Base-by-base conservation (phyloP, 1,140 invertebrate genomes). In the Tetramorium alpestre region DNA sequence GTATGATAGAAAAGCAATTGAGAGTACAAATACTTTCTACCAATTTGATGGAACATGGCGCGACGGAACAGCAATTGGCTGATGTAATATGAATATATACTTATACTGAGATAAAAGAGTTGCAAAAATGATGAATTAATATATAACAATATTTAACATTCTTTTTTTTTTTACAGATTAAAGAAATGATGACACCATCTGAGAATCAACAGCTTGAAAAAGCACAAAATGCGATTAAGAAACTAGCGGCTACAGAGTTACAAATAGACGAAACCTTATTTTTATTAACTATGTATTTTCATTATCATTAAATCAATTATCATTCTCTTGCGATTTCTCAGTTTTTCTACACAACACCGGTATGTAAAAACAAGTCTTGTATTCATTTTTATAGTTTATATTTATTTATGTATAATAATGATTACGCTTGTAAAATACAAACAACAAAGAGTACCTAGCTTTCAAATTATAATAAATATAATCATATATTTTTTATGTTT, bases 1-100 rank as follows among this genome's bases (percentile, higher is more conserved):
- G 98, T 47, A 96, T 99, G 82, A 97, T 98, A 72, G 98, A 98
- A 89, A 99, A 99, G 94, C 97, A 98, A 87, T 97, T 98, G 87
- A 96, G 98, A 89, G 96, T 99, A 78, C 97, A 98, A 90, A 97
- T 97, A 41, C 97, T 99, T 64, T 96, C 97, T 62, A 96, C 97
- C 88, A 97, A 97, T 78, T 96, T 99, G 94, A 97, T 97, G 89
- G 96, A 97, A 90, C 96, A 97, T 89, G 97, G 97, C 7, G 97
- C 97, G 86, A 96, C 97, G 0, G 96, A 97, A 87, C 96, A 97
- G 85, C 97, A 98, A 93, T 96, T 98, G 80, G 95, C 96, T 87
- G 98, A 98, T 95, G 97, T 98, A 93, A 93, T 76, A 70, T 90
- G 82, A 28, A 87, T 88, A 88, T 81, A 69, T 67, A 22, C 5